phyloP scores from a whole-genome alignment of 2,888 invertebrate species.

The Lottia gigantea region DNA sequence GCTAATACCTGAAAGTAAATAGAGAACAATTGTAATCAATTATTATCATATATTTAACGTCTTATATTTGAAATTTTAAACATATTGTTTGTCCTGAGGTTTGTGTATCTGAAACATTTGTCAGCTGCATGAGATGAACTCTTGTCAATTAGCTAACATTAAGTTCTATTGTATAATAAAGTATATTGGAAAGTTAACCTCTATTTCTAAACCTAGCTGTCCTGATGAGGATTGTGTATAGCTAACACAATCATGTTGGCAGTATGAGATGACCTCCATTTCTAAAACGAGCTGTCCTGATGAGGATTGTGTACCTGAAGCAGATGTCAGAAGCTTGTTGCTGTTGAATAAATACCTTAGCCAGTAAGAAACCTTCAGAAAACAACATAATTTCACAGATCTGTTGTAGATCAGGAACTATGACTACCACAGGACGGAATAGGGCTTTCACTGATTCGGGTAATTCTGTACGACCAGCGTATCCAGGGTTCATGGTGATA shows the following conservation, averaged over 20 bases:
- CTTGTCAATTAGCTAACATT: too few species aligned
- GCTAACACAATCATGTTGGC: too few species aligned
- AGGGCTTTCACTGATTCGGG: slow-evolving; percentile 89
- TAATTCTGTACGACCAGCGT: slow-evolving; percentile 89
- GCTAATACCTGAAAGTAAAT: slow-evolving; percentile 75
- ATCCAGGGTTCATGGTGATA: slow-evolving; percentile 95
- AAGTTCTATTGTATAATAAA: too few species aligned
- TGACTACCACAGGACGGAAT: slow-evolving; percentile 92
- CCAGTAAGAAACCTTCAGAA: slow-evolving; percentile 90
- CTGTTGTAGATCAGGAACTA: slow-evolving; percentile 89
- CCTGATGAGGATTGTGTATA: too few species aligned
- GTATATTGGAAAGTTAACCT: too few species aligned
- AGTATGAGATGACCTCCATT: too few species aligned
- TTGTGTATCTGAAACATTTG: neutral
- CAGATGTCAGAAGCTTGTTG: too few species aligned
- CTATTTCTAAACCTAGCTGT: too few species aligned
- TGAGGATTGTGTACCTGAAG: too few species aligned
- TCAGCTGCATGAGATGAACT: too few species aligned
- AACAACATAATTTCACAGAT: slow-evolving; percentile 92
- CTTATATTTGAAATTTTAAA: neutral
- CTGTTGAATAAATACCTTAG: slow-evolving; percentile 75
- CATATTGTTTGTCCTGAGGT: neutral
- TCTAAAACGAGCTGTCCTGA: too few species aligned
- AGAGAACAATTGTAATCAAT: neutral
- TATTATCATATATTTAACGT: too few species aligned